phyloP scores from a whole-genome alignment of 92 coral and sea anemone genomes.

The Heliopora coerulea region DNA sequence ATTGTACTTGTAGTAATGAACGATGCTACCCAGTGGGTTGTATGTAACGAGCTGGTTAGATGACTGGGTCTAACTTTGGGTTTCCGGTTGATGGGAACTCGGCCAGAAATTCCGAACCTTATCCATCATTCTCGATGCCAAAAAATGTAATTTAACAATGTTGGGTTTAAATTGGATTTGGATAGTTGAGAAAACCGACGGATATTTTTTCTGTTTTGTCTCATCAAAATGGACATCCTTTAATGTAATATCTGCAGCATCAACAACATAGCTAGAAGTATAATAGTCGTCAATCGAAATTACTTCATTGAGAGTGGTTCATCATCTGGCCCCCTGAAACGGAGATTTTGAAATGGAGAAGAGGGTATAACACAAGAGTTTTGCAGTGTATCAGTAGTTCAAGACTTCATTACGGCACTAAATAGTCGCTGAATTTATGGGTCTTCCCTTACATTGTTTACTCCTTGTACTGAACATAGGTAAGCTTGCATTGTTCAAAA shows the following conservation, averaged over 20 bases:
- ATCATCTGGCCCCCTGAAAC: constrained; percentile 8
- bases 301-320: not conserved
- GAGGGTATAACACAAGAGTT: not conserved
- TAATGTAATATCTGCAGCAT: constrained; percentile 23
- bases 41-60: not conserved
- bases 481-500: too few species aligned
- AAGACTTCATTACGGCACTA: constrained; percentile 4
- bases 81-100: constrained; percentile 5
- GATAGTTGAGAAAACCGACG: constrained; percentile 2
- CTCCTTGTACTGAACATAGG: too few species aligned
- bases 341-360: not conserved
- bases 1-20: too few species aligned
- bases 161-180: not conserved
- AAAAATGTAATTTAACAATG: constrained; percentile 24
- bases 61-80: constrained; percentile 12
- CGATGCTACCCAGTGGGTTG: constrained; percentile 5
- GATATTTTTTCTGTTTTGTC: constrained; percentile 2
- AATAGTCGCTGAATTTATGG: too few species aligned
- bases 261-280: constrained; percentile 13
- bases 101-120: constrained; percentile 2
- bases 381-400: constrained; percentile 15
- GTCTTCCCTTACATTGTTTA: too few species aligned
- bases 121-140: constrained; percentile 31
- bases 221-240: not conserved
- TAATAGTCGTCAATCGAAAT: constrained; percentile 13